Evolutionary conservation across 2,797 vertebrate genomes (phyloP).

Genomic region (Onychomys leucogaster): DNA sequence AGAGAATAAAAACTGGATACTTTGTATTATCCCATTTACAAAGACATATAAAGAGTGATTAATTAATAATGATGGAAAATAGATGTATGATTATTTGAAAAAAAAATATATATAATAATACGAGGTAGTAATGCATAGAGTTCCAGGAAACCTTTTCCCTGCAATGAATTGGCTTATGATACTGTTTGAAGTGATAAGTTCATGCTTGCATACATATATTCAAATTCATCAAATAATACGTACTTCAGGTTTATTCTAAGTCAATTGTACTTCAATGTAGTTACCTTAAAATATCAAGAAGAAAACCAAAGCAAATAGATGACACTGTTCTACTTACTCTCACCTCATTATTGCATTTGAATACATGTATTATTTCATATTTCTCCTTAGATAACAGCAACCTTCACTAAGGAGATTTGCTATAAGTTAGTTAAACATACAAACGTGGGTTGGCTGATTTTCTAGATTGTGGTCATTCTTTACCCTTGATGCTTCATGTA

Average conservation of each 20-base stretch:
- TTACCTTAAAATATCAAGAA: not conserved
- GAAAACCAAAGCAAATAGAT: not conserved
- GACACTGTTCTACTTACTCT: not conserved
- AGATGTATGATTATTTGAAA: not conserved
- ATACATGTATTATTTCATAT: not conserved
- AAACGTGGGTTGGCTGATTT: not conserved
- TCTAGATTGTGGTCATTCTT: not conserved
- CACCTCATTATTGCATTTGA: not conserved
- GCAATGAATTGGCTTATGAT: not conserved
- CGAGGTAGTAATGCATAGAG: not conserved
- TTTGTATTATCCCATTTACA: not conserved
- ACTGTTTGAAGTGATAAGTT: not conserved
- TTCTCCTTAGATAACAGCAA: not conserved
- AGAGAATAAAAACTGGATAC: not conserved
- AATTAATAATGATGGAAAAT: not conserved
- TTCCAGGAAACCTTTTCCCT: not conserved
- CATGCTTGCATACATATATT: not conserved
- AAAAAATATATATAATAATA: too few relatives aligned
- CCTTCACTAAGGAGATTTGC: accelerated
- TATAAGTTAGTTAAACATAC: not conserved
- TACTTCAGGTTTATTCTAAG: not conserved
- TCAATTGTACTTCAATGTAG: not conserved
- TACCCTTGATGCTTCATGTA: accelerated
- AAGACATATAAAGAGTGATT: not conserved
- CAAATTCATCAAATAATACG: not conserved